Conservation (phyloP, 2,888 invertebrate genomes). For the Harmothoe impar region DNA sequence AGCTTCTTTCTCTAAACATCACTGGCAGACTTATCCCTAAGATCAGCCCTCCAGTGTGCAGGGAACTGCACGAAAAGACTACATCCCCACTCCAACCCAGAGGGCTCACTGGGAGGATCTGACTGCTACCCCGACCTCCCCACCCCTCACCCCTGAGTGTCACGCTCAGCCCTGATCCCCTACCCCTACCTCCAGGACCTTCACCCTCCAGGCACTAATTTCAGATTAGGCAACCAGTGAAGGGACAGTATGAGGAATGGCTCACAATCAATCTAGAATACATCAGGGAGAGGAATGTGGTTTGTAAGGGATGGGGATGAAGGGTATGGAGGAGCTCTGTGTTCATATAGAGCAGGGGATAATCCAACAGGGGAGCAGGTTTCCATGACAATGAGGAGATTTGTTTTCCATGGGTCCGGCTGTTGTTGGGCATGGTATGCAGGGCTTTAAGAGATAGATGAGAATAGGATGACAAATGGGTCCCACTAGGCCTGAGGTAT, state of each 20-base stretch:
- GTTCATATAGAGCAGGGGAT: not conserved
- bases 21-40: no score
- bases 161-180: not conserved
- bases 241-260: not conserved
- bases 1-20: no score
- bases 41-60: no score
- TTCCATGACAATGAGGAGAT: constrained; percentile 27
- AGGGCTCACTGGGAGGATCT: no score
- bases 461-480: not conserved
- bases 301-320: not conserved
- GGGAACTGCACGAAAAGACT: no score
- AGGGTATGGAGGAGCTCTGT: not conserved
- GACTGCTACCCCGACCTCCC: not conserved
- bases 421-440: not conserved
- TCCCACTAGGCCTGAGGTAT: not conserved
- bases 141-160: not conserved
- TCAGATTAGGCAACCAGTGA: no score
- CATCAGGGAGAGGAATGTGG: not conserved
- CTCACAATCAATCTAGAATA: constrained; percentile 2
- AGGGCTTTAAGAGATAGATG: not conserved
- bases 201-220: no score
- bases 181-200: not conserved
- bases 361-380: not conserved
- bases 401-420: not conserved
- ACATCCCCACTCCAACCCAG: not conserved